Base-by-base conservation (phyloP, 2,888 invertebrate species). In the Autographa gamma region DNA sequence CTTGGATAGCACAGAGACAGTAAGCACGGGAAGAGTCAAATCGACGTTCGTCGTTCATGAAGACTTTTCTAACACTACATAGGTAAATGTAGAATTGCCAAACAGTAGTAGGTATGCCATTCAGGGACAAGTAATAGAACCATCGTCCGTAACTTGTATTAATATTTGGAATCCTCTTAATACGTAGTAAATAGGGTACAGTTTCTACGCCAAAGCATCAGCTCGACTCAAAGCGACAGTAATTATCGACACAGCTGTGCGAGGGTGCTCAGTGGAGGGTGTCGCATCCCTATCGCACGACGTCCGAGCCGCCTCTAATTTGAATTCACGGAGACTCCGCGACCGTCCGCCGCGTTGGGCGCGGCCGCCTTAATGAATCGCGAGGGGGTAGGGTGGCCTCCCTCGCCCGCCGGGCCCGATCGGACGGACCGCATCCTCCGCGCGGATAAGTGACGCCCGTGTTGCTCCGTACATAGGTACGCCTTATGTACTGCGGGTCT, bases 291-390 rank as follows among this genome's bases (percentile, higher is more conserved):
- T 93, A 93, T 76, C 76, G 85, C 85, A 95, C 93, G 93, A 93
- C 94, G 94, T 94, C 95, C 95, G 93, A 95, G 93, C 95, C 88
- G 93, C 92, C 93, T 94, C 95, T 95, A 95, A 95, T 95, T 95
- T 95, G 95, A 94, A 95, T 96, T 96, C 94, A 95, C 95, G 93
- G 95, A 95, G 95, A 94, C 95, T 94, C 94, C 95, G 95, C 94
- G 95, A 93, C 95, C 94, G 93, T 93, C 94, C 93, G 93, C 95
- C 94, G 93, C 94, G 93, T 91, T 92, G 93, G 93, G 94, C 94
- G 95, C 95, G 94, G 95, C 95, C 95, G 95, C 94, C 95, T 95
- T 95, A 95, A 95, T 95, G 95, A 95, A 94, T 92, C 92, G 92
- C 92, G 93, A 90, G 91, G 92, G 92, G 91, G 88, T 79, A 86